Evolutionary conservation across 2,113 vertebrate species (phyloP).

Genomic region (Poecilia latipinna): DNA sequence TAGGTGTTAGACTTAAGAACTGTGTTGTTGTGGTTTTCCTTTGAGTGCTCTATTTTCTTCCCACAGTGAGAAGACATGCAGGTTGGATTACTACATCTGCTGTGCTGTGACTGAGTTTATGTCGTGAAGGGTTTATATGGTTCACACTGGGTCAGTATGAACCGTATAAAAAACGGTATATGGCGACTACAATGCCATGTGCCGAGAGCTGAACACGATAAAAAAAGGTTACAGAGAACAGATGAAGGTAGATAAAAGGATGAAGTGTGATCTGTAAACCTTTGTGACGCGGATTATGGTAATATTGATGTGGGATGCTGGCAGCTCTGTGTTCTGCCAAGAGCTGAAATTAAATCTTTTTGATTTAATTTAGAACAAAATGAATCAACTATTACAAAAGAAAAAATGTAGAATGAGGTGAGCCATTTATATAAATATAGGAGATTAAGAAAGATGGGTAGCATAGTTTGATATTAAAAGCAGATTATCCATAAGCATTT

Average conservation of each 20-base stretch:
- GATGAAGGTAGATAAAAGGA: background rate
- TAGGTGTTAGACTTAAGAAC: constrained; percentile 31
- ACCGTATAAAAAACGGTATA: no score
- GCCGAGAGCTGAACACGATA: background rate
- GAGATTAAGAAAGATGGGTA: no score
- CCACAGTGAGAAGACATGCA: constrained; percentile 33
- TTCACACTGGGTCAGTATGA: background rate
- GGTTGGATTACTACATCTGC: constrained; percentile 19
- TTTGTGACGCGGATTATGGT: no score
- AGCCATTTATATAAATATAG: no score
- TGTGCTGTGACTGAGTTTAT: constrained; percentile 3
- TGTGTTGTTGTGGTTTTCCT: constrained; percentile 28
- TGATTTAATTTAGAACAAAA: no score
- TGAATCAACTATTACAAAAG: no score
- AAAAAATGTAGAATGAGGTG: no score
- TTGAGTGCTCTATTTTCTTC: constrained; percentile 16
- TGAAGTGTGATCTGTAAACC: no score
- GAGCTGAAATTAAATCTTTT: background rate
- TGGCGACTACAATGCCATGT: no score
- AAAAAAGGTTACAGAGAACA: background rate
- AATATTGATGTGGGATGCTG: no score
- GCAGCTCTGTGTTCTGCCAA: background rate
- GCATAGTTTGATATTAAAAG: no score
- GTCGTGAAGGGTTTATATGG: background rate
- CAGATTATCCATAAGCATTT: no score